Evolutionary conservation across 2,113 vertebrate species (phyloP), one percentile per base, ranked within the genome.

Genomic region (Pholis gunnellus): DNA sequence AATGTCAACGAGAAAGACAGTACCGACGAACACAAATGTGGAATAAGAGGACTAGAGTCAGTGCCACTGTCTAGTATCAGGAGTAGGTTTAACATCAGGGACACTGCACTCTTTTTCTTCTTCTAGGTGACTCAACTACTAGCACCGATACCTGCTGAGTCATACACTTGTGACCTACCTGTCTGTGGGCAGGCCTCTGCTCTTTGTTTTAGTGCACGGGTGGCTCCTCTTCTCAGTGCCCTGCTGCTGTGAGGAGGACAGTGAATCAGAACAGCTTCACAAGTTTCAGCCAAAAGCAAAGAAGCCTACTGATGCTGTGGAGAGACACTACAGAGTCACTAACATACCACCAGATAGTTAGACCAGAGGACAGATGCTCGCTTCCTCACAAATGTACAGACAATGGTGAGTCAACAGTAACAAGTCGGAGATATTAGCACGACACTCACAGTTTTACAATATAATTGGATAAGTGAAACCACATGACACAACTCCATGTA

Each of bases 191-290:
- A 5, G 75, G 40, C 75, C 80, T 76, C 85, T 81, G 82, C 70
- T 81, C 85, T 91, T 92, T 20, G 40, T 50, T 52, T 90, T 91
- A 7, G 67, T 22, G 54, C 20, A 36, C 4, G 22, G 0, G n/a
- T 82, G 80, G 75, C 57, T 83, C 56, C 82, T 85, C 60, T 77
- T 93, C 18, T 93, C 89, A 0, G 61, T 0, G 22, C 86, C 84
- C 60, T 50, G 70, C 2, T 79, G 88, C 85, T 89, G 75, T 6
- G 36, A 82, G 27, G 38, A 83, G 25, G 22, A 81, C 11, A 22
- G 46, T 0, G 14, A 77, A 46, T 72, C n/a, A 75, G 20, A 70
- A 22, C 10, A 46, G 34, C 17, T 72, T n/a, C 13, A 31, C n/a
- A 22, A 5, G 15, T 5, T 50, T 66, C 50, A 77, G 20, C 4